Evolutionary conservation across 2,113 vertebrate species (phyloP).

Genomic region (Dendrocopos noguchii): DNA sequence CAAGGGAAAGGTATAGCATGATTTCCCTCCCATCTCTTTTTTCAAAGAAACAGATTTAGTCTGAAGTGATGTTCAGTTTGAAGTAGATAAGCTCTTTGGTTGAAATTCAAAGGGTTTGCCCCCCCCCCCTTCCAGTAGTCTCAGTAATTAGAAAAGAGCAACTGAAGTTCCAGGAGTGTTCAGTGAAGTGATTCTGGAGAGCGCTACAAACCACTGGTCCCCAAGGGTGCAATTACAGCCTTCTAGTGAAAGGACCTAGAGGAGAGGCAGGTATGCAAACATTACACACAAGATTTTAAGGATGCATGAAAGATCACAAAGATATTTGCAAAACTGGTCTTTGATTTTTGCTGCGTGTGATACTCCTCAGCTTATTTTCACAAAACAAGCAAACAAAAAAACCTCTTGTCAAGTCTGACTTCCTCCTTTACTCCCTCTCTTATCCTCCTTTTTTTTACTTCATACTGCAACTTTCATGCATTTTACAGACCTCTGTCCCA

Average conservation of each 20-base stretch:
- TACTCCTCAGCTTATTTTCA: not conserved
- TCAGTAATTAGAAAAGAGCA: slow-evolving; percentile 29
- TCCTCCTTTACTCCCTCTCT: not conserved
- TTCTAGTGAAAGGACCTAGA: not conserved
- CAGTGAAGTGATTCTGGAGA: not conserved
- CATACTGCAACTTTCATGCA: not conserved
- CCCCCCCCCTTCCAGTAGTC: not conserved
- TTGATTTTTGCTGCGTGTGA: not conserved
- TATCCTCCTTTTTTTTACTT: not conserved
- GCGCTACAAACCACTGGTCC: not conserved
- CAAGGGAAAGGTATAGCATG: not conserved
- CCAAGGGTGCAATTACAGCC: not conserved
- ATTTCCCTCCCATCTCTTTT: not conserved
- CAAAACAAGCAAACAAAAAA: not conserved
- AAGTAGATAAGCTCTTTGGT: not conserved
- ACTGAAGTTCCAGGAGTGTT: not conserved
- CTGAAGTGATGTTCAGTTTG: not conserved
- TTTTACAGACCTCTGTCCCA: not conserved
- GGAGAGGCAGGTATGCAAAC: not conserved
- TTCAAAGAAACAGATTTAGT: not conserved
- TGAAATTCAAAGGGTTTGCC: not conserved
- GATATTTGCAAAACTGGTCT: not conserved
- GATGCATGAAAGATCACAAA: not conserved
- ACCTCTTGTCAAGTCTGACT: not conserved
- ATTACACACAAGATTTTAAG: not conserved